phyloP scores from a whole-genome alignment of 23 tunicate species.

The Aplidium turbinatum region DNA sequence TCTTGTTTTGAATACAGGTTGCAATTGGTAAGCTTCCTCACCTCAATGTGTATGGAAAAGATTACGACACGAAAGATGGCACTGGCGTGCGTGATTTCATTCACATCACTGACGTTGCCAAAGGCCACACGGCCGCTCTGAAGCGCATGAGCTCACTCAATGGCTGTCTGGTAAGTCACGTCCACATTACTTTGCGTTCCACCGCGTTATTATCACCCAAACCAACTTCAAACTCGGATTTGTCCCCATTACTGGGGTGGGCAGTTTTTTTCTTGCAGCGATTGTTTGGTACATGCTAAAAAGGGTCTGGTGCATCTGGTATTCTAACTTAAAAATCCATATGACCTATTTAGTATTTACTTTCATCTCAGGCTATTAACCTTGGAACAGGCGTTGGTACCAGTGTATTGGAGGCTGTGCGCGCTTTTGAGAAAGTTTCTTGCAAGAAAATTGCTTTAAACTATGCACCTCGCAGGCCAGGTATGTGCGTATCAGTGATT shows the following conservation, averaged over 20 bases:
- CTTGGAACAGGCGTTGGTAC: slow-evolving; percentile 96
- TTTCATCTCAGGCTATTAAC: slow-evolving; percentile 65
- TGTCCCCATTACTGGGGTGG: too few relatives aligned
- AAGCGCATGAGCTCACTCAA: slow-evolving; percentile 38
- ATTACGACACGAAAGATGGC: slow-evolving; percentile 95
- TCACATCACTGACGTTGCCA: slow-evolving; percentile 91
- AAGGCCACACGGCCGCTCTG: slow-evolving; percentile 92
- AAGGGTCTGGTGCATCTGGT: too few relatives aligned
- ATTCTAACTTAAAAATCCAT: too few relatives aligned
- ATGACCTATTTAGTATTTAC: too few relatives aligned
- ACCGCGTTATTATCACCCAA: too few relatives aligned
- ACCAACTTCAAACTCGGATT: too few relatives aligned
- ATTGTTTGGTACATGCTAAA: too few relatives aligned
- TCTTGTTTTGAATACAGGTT: too few relatives aligned
- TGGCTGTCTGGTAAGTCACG: slow-evolving; percentile 85
- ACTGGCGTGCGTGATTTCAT: slow-evolving; percentile 99
- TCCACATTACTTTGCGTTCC: too few relatives aligned
- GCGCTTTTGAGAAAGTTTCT: slow-evolving; percentile 88
- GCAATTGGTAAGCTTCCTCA: slow-evolving; percentile 88
- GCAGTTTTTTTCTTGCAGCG: too few relatives aligned
- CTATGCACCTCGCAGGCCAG: slow-evolving; percentile 93
- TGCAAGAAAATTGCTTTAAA: slow-evolving; percentile 62
- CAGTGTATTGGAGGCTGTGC: slow-evolving; percentile 94
- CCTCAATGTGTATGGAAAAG: slow-evolving; percentile 77
- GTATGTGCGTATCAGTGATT: slow-evolving; percentile 35